Evolutionary conservation across 2,797 vertebrate genomes (phyloP), one percentile per base, ranked within the genome.

Genomic region (Siniperca undulata): DNA sequence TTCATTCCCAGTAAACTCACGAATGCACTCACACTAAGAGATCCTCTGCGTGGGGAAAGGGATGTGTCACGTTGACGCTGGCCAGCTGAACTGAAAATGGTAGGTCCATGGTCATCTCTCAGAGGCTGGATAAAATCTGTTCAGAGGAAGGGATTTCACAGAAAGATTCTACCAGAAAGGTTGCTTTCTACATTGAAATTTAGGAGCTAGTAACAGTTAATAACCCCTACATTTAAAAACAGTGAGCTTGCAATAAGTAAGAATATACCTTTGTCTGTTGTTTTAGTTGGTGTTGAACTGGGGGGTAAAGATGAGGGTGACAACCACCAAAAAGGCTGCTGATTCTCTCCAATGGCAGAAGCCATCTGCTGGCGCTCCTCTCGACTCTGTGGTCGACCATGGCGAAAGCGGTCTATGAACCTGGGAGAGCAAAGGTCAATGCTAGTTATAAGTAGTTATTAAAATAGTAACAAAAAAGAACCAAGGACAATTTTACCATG

Each of bases 401-500:
- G 94, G 55, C 97, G 97, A 91, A 98, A 98, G 55, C 96, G 95
- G 10, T 97, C 95, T 42, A 97, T 86, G 66, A 97, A 97, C 91
- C 97, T 98, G 85, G 1, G 71, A 77, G 74, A 80, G 10, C 30
- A 89, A 56, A 70, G 9, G 2, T 74, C 34, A 67, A 4, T 34
- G 55, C 3, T 20, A 11, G 22, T 52, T 40, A 72, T 53, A 20
- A 64, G 3, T 1, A 24, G 20, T 40, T 6, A 62, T 46, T 71
- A 27, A 22, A 64, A 65, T 2, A 19, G 36, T 46, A 44, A 67
- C 17, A 61, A 38, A 13, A 62, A 56, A 22, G 4, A 56, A 16
- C 7, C 1, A 13, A 12, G 22, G 2, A 36, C 10, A 14, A 13
- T 44, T 52, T 64, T 38, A 50, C 20, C 7, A 48, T 36, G 3